phyloP scores from a whole-genome alignment of 1,140 invertebrate genomes.

The Saccostrea glomerata region DNA sequence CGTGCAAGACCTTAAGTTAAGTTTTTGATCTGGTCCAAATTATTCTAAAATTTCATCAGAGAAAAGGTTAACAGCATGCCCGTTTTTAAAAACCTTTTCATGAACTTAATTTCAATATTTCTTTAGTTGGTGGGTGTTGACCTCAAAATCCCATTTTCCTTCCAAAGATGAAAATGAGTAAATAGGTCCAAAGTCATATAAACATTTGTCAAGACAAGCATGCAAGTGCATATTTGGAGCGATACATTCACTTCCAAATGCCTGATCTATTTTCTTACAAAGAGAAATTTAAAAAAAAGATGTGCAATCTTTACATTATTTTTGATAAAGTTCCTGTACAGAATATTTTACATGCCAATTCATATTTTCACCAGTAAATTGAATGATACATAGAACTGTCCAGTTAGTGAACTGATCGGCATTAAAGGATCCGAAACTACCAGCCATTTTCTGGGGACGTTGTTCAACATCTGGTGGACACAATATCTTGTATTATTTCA shows the following conservation, averaged over 20 bases:
- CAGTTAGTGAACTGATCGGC: constrained; percentile 54
- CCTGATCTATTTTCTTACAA: constrained; percentile 48
- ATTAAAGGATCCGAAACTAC: constrained; percentile 35
- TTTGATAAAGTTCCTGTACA: constrained; percentile 32
- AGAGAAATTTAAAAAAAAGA: constrained; percentile 44
- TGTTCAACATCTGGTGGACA: constrained; percentile 50
- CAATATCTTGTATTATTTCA: constrained; percentile 17
- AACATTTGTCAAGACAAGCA: constrained; percentile 49
- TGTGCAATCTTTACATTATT: constrained; percentile 32
- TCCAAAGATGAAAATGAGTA: constrained; percentile 58
- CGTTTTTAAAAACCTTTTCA: constrained; percentile 45
- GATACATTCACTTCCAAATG: constrained; percentile 39
- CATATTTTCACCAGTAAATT: constrained; percentile 54
- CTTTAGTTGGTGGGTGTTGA: constrained; percentile 50
- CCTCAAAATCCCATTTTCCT: constrained; percentile 53
- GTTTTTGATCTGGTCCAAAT: background rate
- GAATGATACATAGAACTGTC: constrained; percentile 48
- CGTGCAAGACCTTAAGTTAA: background rate
- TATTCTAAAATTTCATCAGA: background rate
- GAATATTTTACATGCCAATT: constrained; percentile 42
- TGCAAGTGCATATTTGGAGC: constrained; percentile 61
- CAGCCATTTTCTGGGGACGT: constrained; percentile 46
- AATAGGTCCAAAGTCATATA: constrained; percentile 56
- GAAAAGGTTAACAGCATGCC: background rate
- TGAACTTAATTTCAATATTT: constrained; percentile 48